Base-by-base conservation (phyloP, 2,888 invertebrate species). In the Tinea trinotella region DNA sequence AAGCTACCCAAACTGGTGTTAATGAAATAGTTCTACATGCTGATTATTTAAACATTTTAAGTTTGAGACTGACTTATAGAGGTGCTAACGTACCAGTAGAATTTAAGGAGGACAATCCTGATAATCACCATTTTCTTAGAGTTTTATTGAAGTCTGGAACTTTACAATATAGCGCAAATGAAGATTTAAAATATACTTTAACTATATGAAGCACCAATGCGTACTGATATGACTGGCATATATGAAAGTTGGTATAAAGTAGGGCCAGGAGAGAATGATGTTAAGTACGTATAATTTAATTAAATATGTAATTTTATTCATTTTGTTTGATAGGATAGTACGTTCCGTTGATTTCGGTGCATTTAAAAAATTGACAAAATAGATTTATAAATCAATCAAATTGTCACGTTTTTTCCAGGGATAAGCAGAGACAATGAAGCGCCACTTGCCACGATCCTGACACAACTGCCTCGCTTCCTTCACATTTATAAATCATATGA, bases 221-320 rank as follows among this genome's bases (percentile, higher is more conserved):
- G 85, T n/a, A 64, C 61, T 4, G 80, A 85, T 46, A 85, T 85
- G 85, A 76, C 74, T 35, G 85, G 84, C 24, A 76, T 85, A 24
- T 85, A 85, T 54, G 65, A 63, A 30, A 79, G 72, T 62, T 85
- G 85, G 84, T 85, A 64, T 59, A 73, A 65, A 34, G 74, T 80
- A 53, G 56, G 58, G 5, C 63, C 64, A 46, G 46, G 46, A 46
- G n/a, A 17, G 3, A 46, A 46, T 17, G 15, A 46, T 17, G 64
- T 15, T 19, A 46, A 46, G 46, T 46, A 17, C 18, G 46, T 17
- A 17, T n/a, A 7, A 36, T n/a, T 36, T 5, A 9, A n/a, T n/a
- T n/a, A n/a, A n/a, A n/a, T n/a, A n/a, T n/a, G n/a, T n/a, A n/a
- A n/a, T n/a, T n/a, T n/a, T n/a, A n/a, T n/a, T n/a, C n/a, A n/a